Evolutionary conservation across 1,140 invertebrate species (phyloP).

Genomic region (Heliconius hermathena): DNA sequence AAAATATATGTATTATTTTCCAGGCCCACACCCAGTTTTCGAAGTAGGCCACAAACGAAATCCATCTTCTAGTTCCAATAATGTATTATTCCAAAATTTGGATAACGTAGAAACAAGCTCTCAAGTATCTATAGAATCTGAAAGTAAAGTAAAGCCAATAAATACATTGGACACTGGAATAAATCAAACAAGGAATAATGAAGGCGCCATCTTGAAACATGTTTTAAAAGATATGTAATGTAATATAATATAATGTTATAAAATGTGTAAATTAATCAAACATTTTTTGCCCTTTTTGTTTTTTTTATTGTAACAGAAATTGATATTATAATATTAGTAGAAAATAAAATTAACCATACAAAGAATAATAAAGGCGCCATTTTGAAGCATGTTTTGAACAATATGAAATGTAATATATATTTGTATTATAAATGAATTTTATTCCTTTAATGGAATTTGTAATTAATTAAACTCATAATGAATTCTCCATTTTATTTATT

Average conservation of each 20-base stretch:
- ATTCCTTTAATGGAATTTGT: no score
- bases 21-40: constrained; percentile 43
- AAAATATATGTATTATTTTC: not conserved
- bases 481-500: not conserved
- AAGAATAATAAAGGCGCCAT: no score
- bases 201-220: constrained; percentile 76
- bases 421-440: no score
- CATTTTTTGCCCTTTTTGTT: not conserved
- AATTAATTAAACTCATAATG: no score
- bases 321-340: no score
- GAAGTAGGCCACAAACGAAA: constrained; percentile 60
- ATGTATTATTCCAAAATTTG: constrained; percentile 67
- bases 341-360: no score
- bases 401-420: no score
- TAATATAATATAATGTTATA: not conserved
- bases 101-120: constrained; percentile 60
- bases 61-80: constrained; percentile 67
- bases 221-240: constrained; percentile 75
- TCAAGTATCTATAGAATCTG: constrained; percentile 56
- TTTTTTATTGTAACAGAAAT: not conserved
- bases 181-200: constrained; percentile 74
- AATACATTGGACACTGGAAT: constrained; percentile 68
- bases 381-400: no score
- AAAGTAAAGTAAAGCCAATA: constrained; percentile 52
- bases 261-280: not conserved